Base-by-base conservation (phyloP, 2,113 vertebrate species). In the Ptychochromis oligacanthus region DNA sequence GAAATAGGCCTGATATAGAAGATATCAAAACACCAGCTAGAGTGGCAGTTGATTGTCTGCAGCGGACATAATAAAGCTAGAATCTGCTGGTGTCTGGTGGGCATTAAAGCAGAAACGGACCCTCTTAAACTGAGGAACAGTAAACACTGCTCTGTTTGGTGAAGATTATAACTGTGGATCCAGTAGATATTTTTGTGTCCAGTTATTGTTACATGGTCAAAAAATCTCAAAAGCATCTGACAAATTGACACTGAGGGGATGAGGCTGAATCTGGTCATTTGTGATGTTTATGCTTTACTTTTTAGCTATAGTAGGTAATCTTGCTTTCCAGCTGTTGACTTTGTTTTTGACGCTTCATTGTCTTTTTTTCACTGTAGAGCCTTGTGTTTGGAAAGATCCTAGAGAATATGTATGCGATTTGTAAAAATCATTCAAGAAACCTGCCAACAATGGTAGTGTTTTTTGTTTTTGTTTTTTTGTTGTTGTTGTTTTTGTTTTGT, bases 221-320 rank as follows among this genome's bases (percentile, higher is more conserved):
- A 83, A 31, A 31, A 60, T 3, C 36, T 79, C 22, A 28, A 79
- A 61, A 72, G 28, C 31, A 78, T 72, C 75, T 74, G 62, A 84
- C 28, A n/a, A 70, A 46, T 52, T 70, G 18, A 83, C n/a, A 38
- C 61, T 58, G 40, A 78, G 61, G 20, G 4, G 17, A 17, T 70
- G 40, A n/a, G 31, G 3, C 31, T 12, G 31, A 52, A 52, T 52
- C 17, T 15, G 46, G 28, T 34, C 0, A 28, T 43, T 43, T 43
- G 11, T 43, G 40, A 43, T 43, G 12, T 43, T 43, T 43, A 4
- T 14, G 8, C 40, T 43, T 43, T 14, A 43, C 5, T 49, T 49
- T 2, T 70, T 70, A 65, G 4, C 40, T 43, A 43, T 4, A 43
- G 9, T 70, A 49, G 18, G 9, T 20, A 43, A 20, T 31, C 24